Conservation (phyloP, 2,113 vertebrate species). For the Solea solea region DNA sequence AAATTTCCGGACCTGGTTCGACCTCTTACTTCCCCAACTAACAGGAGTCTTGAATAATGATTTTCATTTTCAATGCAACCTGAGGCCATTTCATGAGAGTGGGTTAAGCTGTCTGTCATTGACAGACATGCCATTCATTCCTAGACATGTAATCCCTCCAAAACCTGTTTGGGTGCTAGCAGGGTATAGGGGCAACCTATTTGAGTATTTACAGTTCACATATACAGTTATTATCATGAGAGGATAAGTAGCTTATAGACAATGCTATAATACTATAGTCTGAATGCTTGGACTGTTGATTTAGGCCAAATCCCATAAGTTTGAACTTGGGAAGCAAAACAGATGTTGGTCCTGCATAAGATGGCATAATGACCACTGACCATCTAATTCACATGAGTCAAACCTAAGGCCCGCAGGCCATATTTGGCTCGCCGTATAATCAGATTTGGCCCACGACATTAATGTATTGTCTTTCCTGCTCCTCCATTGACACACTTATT, state of each 20-base stretch:
- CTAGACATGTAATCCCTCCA: conserved; percentile 68
- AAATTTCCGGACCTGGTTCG: conserved; percentile 36
- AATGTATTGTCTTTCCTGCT: too few species aligned
- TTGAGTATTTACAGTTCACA: conserved; percentile 41
- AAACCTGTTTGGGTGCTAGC: conserved; percentile 62
- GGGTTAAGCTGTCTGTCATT: conserved; percentile 53
- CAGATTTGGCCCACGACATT: too few species aligned
- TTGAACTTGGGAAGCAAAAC: conserved; percentile 28
- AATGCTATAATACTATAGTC: conserved; percentile 30
- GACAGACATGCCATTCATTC: conserved; percentile 75
- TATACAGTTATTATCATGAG: conserved; percentile 42
- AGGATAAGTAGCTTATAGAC: conserved; percentile 38
- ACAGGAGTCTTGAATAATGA: conserved; percentile 36
- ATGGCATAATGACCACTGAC: conserved; percentile 13
- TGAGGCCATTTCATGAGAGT: conserved; percentile 33
- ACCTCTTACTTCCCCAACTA: conserved; percentile 7
- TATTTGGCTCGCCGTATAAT: too few species aligned
- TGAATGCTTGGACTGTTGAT: conserved; percentile 23
- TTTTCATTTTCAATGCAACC: conserved; percentile 50
- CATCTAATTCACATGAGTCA: neutral
- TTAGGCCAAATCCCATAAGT: conserved; percentile 49
- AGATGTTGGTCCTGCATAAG: conserved; percentile 18
- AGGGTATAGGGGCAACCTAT: conserved; percentile 24
- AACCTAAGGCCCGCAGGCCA: too few species aligned
- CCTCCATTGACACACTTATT: too few species aligned